phyloP scores from a whole-genome alignment of 2,888 invertebrate species.

The Lochmaea capreae region DNA sequence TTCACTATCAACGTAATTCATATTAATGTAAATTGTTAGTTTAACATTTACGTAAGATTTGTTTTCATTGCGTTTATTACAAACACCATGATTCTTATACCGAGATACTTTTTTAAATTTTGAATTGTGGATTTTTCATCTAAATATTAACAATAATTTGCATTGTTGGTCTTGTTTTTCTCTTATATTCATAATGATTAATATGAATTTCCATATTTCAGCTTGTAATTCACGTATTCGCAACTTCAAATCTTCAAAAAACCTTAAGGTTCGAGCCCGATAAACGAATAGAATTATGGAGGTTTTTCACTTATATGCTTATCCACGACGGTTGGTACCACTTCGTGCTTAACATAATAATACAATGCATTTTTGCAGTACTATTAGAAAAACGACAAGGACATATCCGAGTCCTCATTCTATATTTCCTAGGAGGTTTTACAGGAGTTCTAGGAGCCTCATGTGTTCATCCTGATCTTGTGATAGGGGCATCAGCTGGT shows the following conservation, averaged over 20 bases:
- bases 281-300: slow-evolving; percentile 79
- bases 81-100: background rate
- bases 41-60: slow-evolving; percentile 12
- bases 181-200: background rate
- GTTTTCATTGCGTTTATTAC: background rate
- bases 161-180: too few species aligned
- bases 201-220: slow-evolving; percentile 32
- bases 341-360: slow-evolving; percentile 79
- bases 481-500: slow-evolving; percentile 92
- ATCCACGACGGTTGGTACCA: slow-evolving; percentile 83
- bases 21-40: slow-evolving; percentile 8
- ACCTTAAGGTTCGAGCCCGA: slow-evolving; percentile 72
- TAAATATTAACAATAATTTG: too few species aligned
- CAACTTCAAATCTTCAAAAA: slow-evolving; percentile 47
- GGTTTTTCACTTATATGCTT: slow-evolving; percentile 82
- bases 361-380: slow-evolving; percentile 72
- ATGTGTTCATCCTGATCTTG: slow-evolving; percentile 79
- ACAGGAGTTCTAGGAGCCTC: slow-evolving; percentile 82
- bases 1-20: slow-evolving; percentile 13
- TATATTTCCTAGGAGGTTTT: slow-evolving; percentile 82
- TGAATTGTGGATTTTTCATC: too few species aligned
- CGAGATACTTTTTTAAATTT: background rate
- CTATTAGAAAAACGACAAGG: slow-evolving; percentile 79
- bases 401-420: slow-evolving; percentile 74
- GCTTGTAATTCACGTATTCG: slow-evolving; percentile 52